Evolutionary conservation across 53 echinoderm and acorn worm genomes (phyloP), one percentile per base, ranked within the genome.

Genomic region (Patiria pectinifera): DNA sequence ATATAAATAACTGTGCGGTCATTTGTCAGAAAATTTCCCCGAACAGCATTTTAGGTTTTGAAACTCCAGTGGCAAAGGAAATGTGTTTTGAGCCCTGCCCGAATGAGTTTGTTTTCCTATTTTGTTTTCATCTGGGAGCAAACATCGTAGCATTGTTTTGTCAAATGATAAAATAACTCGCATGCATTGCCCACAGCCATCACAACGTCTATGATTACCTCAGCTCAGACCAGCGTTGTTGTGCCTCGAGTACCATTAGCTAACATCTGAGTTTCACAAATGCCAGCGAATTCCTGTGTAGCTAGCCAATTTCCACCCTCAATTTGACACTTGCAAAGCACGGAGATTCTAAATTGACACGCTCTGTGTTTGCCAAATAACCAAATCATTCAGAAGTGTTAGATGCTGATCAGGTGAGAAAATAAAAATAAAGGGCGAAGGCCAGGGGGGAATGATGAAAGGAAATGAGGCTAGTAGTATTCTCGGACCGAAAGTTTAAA

Each of bases 261-360:
- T 62, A 13, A 85, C 66, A 85, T 85, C 19, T 8, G 85, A 85
- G 63, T 69, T 19, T 26, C 62, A 3, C 19, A 18, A 45, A 69
- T 24, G 74, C 24, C 6, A 10, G 63, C 44, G 45, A 85, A 45
- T 69, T 85, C 85, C 45, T 69, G 19, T 45, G 69, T 85, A 10
- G 85, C 11, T 35, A 85, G 35, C 35, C 35, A 35, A 35, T 45
- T 18, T 4, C 61, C 45, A 26, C 45, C 44, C 47, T 35, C 45
- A 85, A 16, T 85, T 45, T 12, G 19, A 85, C 63, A 66, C 43
- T 85, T 85, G 13, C 85, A 11, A 83, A 70, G 66, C 66, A 69
- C 44, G 45, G 63, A 45, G 85, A 69, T 66, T 85, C 69, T 69
- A 44, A 85, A 66, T 85, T 85, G 85, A 85, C 66, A 35, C 69